Percentiles rank a stretch among this genome's conserved stretches.
These are phyloP conservation scores for Pseudochromis fuscus DNA, from an alignment of 2,797 vertebrate genomes.

Conservation along the genomic window DNA sequence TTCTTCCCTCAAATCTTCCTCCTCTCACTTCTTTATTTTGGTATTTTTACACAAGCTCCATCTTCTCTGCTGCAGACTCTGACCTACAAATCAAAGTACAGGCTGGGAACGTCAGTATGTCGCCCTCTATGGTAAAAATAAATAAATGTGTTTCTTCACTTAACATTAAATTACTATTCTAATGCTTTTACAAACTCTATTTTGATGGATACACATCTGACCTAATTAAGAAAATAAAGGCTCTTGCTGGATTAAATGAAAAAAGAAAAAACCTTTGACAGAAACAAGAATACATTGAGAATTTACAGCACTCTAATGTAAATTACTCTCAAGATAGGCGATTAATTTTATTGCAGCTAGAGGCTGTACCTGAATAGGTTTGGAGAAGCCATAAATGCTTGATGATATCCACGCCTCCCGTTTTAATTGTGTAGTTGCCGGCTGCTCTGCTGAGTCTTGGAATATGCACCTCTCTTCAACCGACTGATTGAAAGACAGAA, in stretches of 20 bases:
- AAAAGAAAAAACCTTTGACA: background rate
- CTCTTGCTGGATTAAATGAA: background rate
- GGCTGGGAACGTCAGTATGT: background rate
- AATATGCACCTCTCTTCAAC: constrained; percentile 85
- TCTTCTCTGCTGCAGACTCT: background rate
- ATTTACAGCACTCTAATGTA: background rate
- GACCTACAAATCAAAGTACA: constrained; percentile 20
- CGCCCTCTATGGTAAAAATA: background rate
- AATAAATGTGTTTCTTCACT: too few species aligned
- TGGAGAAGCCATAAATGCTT: constrained; percentile 83
- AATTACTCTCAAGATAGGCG: background rate
- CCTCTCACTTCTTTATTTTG: constrained; percentile 47
- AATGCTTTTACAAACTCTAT: background rate
- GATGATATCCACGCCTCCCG: constrained; percentile 87
- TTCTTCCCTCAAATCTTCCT: constrained; percentile 26
- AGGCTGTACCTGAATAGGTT: constrained; percentile 83
- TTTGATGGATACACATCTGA: background rate
- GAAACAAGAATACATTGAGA: background rate
- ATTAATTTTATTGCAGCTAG: background rate
- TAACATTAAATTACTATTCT: background rate
- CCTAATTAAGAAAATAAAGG: background rate
- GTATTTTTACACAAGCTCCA: constrained; percentile 25
- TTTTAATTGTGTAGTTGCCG: constrained; percentile 74
- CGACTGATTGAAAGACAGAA: constrained; percentile 61
- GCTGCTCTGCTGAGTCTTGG: constrained; percentile 73